These are phyloP conservation scores for Helostoma temminkii DNA, from an alignment of 2,797 vertebrate genomes.

Conservation along the genomic window DNA sequence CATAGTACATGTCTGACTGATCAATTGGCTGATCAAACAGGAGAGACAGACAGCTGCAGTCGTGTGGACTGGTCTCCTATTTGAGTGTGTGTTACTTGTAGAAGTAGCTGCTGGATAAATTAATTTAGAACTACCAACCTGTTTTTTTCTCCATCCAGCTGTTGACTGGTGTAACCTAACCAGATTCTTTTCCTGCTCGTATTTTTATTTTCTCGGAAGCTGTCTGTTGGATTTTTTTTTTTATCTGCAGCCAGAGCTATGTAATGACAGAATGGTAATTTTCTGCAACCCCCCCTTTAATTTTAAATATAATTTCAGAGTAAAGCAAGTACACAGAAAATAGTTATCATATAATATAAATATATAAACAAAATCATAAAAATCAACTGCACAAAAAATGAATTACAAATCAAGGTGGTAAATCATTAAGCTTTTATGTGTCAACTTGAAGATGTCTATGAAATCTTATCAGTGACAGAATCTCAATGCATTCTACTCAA, in stretches of 20 bases:
- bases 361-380: not conserved
- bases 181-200: slow-evolving; percentile 55
- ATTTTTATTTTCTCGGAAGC: slow-evolving; percentile 59
- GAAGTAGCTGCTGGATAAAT: not conserved
- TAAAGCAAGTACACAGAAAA: not conserved
- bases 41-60: not conserved
- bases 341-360: not conserved
- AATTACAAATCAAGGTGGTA: not conserved
- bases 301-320: not conserved
- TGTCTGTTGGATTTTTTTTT: slow-evolving; percentile 42
- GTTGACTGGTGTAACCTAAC: slow-evolving; percentile 47
- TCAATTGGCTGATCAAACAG: slow-evolving; percentile 24
- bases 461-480: not conserved
- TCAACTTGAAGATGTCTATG: not conserved
- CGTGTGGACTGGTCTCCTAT: not conserved
- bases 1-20: too few species aligned
- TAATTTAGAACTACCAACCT: slow-evolving; percentile 8
- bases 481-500: not conserved
- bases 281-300: not conserved
- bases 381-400: not conserved
- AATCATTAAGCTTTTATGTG: not conserved
- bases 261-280: slow-evolving; percentile 26
- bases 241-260: slow-evolving; percentile 40
- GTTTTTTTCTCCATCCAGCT: slow-evolving; percentile 30
- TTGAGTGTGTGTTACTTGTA: slow-evolving; percentile 5